Percentiles rank a stretch among this genome's conserved stretches.
Evolutionary conservation across 2,888 invertebrate species (phyloP).

Genomic region (Noctua pronuba): DNA sequence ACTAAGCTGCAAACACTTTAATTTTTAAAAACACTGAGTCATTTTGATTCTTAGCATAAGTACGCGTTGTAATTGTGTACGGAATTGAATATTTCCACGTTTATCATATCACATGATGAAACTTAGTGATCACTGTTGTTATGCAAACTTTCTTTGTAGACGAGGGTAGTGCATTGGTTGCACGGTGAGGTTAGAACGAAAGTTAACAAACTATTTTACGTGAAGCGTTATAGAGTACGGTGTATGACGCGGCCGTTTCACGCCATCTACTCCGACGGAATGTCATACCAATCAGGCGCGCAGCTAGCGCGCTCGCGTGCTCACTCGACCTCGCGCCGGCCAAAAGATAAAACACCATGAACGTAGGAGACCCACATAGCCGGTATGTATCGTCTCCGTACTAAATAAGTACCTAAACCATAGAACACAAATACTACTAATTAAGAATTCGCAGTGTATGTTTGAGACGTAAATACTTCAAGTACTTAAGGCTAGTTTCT

Average conservation of each 20-base stretch:
- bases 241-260: conserved; percentile 78
- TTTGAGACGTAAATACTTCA: conserved; percentile 10
- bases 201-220: conserved; percentile 74
- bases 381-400: conserved; percentile 60
- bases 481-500: conserved; percentile 9
- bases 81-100: conserved; percentile 63
- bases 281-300: conserved; percentile 68
- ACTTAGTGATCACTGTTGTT: conserved; percentile 53
- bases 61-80: conserved; percentile 73
- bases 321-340: conserved; percentile 57
- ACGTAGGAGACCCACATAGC: conserved; percentile 71
- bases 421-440: conserved; percentile 30
- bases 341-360: conserved; percentile 75
- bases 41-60: conserved; percentile 77
- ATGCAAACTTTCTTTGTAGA: conserved; percentile 32
- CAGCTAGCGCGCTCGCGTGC: conserved; percentile 62
- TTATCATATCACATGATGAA: conserved; percentile 74
- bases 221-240: conserved; percentile 68
- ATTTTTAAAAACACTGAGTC: conserved; percentile 84
- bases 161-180: conserved; percentile 40
- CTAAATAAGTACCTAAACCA: conserved; percentile 49
- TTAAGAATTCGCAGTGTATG: conserved; percentile 39
- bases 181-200: conserved; percentile 72
- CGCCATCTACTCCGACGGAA: conserved; percentile 79
- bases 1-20: conserved; percentile 79